Evolutionary conservation across 2,888 invertebrate species (phyloP).

Genomic region (Habrosyne pyritoides): DNA sequence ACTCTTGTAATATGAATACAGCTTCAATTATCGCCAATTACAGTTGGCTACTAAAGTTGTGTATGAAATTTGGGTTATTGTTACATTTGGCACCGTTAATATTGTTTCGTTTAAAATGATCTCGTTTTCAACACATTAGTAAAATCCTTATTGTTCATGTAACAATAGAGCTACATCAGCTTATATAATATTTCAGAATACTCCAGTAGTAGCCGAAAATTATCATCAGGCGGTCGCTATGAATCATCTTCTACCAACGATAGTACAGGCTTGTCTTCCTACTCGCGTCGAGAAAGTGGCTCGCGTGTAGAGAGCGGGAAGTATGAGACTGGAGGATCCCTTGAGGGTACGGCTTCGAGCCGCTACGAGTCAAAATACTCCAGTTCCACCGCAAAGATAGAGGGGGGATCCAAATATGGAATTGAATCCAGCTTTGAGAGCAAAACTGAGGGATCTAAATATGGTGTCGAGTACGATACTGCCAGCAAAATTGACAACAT

Average conservation of each 20-base stretch:
- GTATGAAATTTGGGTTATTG: background rate
- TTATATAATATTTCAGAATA: constrained; percentile 53
- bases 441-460: constrained; percentile 34
- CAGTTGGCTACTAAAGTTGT: background rate
- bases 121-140: background rate
- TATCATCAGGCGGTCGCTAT: constrained; percentile 66
- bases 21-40: background rate
- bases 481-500: constrained; percentile 60
- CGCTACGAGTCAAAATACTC: constrained; percentile 72
- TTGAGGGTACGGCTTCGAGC: constrained; percentile 62
- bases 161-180: too few relatives aligned
- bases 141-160: too few relatives aligned
- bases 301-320: constrained; percentile 60
- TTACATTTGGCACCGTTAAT: background rate
- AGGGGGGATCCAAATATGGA: constrained; percentile 41
- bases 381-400: constrained; percentile 43
- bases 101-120: background rate
- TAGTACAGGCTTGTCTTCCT: constrained; percentile 55
- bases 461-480: constrained; percentile 50
- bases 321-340: constrained; percentile 55
- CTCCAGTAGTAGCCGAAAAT: constrained; percentile 69
- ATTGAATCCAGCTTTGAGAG: constrained; percentile 34
- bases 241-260: constrained; percentile 67
- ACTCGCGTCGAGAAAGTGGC: constrained; percentile 72
- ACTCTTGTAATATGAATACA: background rate